A percentile compares a stretch with the other conserved stretches of the same genome.
phyloP scores from a whole-genome alignment of 2,888 invertebrate genomes.

The Drosophila acutilabella region DNA sequence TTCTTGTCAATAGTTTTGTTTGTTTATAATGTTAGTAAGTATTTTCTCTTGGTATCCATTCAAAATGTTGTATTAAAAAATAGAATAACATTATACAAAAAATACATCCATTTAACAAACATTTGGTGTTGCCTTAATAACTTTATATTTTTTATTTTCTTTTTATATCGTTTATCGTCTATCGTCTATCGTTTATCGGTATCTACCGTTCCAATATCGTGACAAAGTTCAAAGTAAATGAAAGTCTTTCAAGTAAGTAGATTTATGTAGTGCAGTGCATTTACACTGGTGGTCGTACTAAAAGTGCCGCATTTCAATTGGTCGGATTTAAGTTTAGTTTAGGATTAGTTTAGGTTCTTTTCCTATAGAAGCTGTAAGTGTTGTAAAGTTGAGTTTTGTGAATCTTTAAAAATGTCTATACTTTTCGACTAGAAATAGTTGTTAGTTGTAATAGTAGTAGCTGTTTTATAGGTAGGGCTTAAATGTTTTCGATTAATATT shows the following conservation, averaged over 20 bases:
- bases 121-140: slow-evolving; percentile 65
- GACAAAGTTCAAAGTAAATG: slow-evolving; percentile 62
- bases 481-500: slow-evolving; percentile 19
- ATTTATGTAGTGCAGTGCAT: slow-evolving; percentile 64
- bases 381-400: slow-evolving; percentile 10
- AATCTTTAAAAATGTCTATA: slow-evolving; percentile 4
- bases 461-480: slow-evolving; percentile 14
- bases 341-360: slow-evolving; percentile 31
- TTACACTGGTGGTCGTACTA: slow-evolving; percentile 72
- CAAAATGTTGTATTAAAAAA: slow-evolving; percentile 63
- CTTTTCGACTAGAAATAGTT: slow-evolving; percentile 18
- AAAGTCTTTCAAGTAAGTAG: slow-evolving; percentile 76
- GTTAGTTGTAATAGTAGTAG: slow-evolving; percentile 4
- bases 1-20: slow-evolving; percentile 11
- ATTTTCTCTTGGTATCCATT: slow-evolving; percentile 36
- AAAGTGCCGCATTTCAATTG: slow-evolving; percentile 74
- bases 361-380: slow-evolving; percentile 29
- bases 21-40: slow-evolving; percentile 42
- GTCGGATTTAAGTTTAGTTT: slow-evolving; percentile 58
- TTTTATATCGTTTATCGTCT: slow-evolving; percentile 1
- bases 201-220: slow-evolving; percentile 49
- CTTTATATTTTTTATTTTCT: slow-evolving; percentile 2
- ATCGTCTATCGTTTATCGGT: slow-evolving; percentile 15
- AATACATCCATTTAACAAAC: slow-evolving; percentile 69
- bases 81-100: slow-evolving; percentile 77